phyloP scores from a whole-genome alignment of 2,113 vertebrate species.

The Macquaria australasica region DNA sequence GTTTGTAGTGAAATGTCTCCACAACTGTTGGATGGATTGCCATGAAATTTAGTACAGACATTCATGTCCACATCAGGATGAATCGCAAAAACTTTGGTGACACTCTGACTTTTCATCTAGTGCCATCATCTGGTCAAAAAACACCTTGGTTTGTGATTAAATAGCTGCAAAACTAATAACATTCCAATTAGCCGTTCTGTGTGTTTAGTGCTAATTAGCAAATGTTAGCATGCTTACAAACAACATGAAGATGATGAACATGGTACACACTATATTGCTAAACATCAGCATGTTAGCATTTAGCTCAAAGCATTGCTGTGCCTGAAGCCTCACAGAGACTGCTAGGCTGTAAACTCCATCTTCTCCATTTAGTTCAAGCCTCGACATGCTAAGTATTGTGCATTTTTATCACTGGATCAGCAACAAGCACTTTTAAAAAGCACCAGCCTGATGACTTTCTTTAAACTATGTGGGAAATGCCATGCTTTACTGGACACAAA shows the following conservation, averaged over 20 bases:
- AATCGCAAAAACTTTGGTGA: not conserved
- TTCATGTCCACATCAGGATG: not conserved
- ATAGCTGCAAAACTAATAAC: not conserved
- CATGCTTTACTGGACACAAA: constrained; percentile 48
- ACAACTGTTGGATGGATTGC: not conserved
- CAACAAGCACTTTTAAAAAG: constrained; percentile 18
- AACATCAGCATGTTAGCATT: not conserved
- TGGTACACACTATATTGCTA: not conserved
- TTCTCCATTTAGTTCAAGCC: not conserved
- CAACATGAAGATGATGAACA: not conserved
- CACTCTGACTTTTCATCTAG: not conserved
- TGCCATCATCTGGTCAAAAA: not conserved
- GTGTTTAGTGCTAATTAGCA: not conserved
- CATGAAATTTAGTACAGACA: not conserved
- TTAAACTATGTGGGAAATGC: constrained; percentile 43
- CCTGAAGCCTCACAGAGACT: not conserved
- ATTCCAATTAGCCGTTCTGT: not conserved
- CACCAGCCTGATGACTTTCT: constrained; percentile 5
- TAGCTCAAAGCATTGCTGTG: not conserved
- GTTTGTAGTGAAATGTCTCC: not conserved
- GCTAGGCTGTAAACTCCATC: not conserved
- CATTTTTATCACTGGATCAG: constrained; percentile 55
- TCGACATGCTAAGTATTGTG: constrained; percentile 21
- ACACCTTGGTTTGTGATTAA: not conserved
- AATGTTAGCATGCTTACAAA: not conserved